These are phyloP conservation scores for Kuschelorhynchus macadamiae DNA, from an alignment of 2,888 invertebrate genomes.

Conservation along the genomic window DNA sequence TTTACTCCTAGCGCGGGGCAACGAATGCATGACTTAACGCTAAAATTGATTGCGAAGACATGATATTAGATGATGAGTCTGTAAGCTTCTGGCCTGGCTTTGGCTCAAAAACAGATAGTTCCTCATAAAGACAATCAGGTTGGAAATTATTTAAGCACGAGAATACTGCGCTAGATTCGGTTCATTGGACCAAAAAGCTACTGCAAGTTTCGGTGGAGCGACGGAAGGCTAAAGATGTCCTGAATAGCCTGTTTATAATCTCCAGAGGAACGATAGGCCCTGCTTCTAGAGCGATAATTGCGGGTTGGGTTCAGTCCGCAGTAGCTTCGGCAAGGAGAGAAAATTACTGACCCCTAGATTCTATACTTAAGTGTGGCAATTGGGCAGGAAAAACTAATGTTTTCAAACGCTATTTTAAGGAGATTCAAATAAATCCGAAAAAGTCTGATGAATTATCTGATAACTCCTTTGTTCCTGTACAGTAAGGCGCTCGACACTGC, in stretches of 20 bases:
- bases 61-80: slow-evolving; percentile 10
- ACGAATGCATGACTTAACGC: slow-evolving; percentile 35
- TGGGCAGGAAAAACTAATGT: too few relatives aligned
- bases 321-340: slow-evolving; percentile 36
- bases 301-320: slow-evolving; percentile 45
- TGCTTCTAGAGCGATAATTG: slow-evolving; percentile 41
- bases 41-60: slow-evolving; percentile 12
- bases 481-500: too few relatives aligned
- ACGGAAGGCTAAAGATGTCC: slow-evolving; percentile 2
- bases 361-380: slow-evolving; percentile 16
- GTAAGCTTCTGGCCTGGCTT: slow-evolving; percentile 22
- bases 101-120: slow-evolving; percentile 41
- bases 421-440: too few relatives aligned
- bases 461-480: too few relatives aligned
- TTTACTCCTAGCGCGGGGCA: slow-evolving; percentile 33
- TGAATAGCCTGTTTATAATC: slow-evolving; percentile 37
- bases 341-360: slow-evolving; percentile 35
- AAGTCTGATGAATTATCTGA: too few relatives aligned
- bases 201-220: slow-evolving; percentile 17
- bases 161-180: slow-evolving; percentile 31
- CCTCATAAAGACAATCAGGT: slow-evolving; percentile 8
- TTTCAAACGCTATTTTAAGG: too few relatives aligned
- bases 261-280: slow-evolving; percentile 20
- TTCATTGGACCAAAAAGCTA: slow-evolving; percentile 33
- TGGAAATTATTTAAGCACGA: slow-evolving; percentile 42